Evolutionary conservation across 2,888 invertebrate species (phyloP), one percentile per base, ranked within the genome.

Genomic region (Acronicta aceris): DNA sequence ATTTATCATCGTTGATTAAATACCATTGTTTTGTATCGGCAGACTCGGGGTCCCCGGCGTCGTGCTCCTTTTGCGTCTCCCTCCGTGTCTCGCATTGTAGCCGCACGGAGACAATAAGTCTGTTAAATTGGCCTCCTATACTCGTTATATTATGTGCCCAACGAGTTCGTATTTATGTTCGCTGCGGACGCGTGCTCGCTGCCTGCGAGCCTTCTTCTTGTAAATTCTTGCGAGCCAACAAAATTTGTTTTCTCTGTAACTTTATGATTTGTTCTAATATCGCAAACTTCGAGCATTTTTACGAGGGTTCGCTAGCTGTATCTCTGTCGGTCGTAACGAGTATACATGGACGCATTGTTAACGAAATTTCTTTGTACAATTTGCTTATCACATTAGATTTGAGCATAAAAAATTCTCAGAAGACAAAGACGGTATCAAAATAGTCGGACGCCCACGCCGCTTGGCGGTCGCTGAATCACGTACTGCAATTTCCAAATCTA

Each of bases 1-100:
- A 94, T 94, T 93, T 94, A 94, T 94, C 94, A 94, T 94, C 93
- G 90, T 91, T 94, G 94, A 94, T 94, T 94, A 94, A 94, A 94
- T 94, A 93, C 93, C 94, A 93, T 94, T 94, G 94, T 94, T 93
- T 94, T 93, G 93, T 93, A 92, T 91, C 91, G 91, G 89, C 88
- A 90, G 90, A 86, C 89, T 86, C 86, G 88, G 90, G 88, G 90
- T 89, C 89, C 86, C 91, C 90, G 75, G 70, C 74, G 79, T 89
- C 89, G 81, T 91, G 86, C 80, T 93, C 87, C 84, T 93, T 93
- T 94, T 94, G 89, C 87, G 82, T 87, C 87, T 84, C 84, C 83
- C 78, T 78, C 85, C 87, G 81, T 89, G 90, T 91, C 90, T 89
- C 88, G 93, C 90, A 92, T 93, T 93, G 91, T 93, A 91, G 85